Evolutionary conservation across 1,140 invertebrate species (phyloP), one percentile per base, ranked within the genome.

Genomic region (Drosophila neocordata): DNA sequence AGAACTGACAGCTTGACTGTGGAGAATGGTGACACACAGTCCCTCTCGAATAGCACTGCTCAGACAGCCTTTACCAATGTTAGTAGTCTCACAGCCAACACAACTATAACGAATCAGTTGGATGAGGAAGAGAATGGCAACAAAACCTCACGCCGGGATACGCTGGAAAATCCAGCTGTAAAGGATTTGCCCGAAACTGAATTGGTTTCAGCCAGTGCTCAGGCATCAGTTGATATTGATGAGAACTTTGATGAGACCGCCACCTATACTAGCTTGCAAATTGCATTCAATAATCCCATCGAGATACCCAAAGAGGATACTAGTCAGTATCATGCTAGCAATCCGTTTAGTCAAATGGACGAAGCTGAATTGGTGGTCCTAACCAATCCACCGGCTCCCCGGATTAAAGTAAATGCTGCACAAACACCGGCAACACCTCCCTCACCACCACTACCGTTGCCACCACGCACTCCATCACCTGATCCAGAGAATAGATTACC

Each of bases 251-350:
- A 95, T 78, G 96, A 96, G 74, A 94, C 94, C 56, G 94, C 95
- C 52, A 96, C 95, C 0, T 97, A 97, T 75, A 95, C 95, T 0
- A 97, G 96, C 87, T 92, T 97, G 38, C 96, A 97, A 89, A 93
- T 97, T 82, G 96, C 96, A 0, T 97, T 96, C 93, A 96, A 95
- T 89, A 96, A 97, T 92, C 96, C 96, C 0, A 89, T 96, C 7
- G 60, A 75, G 0, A 89, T 90, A 53, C 80, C 72, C 22, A 53
- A 70, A 52, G n/a, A 15, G 48, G 35, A 7, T 3, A 8, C 37
- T 3, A 62, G 51, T 11, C 22, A 18, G 4, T 80, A 89, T 55
- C 79, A 77, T 9, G 69, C 41, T 7, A 63, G 73, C 6, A 88
- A 84, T 84, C 83, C 82, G 0, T 88, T 88, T n/a, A 81, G 66